Percentiles rank a stretch among this genome's conserved stretches.
These are phyloP conservation scores for Solen grandis DNA, from an alignment of 1,140 invertebrate species.

Conservation along the genomic window DNA sequence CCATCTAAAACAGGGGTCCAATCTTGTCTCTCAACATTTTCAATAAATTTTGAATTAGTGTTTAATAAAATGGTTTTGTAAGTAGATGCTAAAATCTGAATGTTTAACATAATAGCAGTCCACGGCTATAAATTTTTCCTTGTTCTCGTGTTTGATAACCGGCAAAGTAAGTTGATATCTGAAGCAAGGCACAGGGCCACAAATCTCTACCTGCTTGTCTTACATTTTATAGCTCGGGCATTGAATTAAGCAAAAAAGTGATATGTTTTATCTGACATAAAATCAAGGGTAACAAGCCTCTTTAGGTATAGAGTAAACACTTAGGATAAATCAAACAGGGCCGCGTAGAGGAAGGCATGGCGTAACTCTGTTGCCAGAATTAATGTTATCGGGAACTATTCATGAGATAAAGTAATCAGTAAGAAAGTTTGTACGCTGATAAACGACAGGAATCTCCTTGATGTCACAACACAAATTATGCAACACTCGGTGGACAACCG, in stretches of 20 bases:
- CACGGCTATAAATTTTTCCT: too few species aligned
- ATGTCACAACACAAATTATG: too few species aligned
- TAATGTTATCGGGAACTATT: constrained; percentile 42
- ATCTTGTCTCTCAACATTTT: constrained; percentile 23
- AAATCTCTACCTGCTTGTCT: too few species aligned
- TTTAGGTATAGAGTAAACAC: too few species aligned
- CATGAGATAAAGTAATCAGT: constrained; percentile 52
- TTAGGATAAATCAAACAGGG: too few species aligned
- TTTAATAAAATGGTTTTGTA: constrained; percentile 24
- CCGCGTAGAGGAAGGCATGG: too few species aligned
- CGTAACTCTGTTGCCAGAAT: constrained; percentile 30
- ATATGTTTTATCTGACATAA: too few species aligned
- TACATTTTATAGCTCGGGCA: too few species aligned
- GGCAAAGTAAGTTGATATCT: background rate
- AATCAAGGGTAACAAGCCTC: too few species aligned
- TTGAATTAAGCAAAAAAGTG: too few species aligned
- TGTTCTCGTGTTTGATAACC: background rate
- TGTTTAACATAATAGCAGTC: too few species aligned
- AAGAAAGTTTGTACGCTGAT: constrained; percentile 47
- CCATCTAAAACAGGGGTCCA: background rate
- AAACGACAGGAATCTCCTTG: constrained; percentile 14
- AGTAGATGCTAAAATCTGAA: constrained; percentile 32
- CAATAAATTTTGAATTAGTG: constrained; percentile 47
- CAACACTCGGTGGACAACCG: too few species aligned
- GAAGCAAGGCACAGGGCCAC: background rate